Conservation (phyloP, 2,113 vertebrate species). For the Sula dactylatra region DNA sequence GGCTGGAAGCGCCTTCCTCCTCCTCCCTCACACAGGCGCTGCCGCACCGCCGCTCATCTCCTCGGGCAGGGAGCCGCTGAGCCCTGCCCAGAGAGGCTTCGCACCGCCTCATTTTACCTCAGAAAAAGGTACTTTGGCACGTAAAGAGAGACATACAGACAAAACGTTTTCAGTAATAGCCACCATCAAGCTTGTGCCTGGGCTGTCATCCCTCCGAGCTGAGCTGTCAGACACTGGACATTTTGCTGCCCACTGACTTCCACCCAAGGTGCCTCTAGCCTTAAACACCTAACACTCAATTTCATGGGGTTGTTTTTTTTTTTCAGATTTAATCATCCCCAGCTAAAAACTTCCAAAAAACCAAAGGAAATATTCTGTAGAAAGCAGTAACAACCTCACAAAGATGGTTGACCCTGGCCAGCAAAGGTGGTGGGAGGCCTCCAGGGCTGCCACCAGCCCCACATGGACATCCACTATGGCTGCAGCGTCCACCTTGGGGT, state of each 20-base stretch:
- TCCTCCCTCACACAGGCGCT: background rate
- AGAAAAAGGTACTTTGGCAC: background rate
- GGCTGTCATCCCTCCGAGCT: accelerated
- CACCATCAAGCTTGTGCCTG: background rate
- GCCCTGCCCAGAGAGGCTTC: accelerated
- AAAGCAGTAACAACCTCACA: background rate
- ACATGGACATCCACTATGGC: accelerated
- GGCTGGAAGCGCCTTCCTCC: accelerated
- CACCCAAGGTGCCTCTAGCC: background rate
- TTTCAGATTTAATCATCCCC: background rate
- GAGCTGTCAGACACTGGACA: accelerated
- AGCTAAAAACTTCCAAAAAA: background rate
- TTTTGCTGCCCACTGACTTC: background rate
- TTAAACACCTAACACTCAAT: background rate
- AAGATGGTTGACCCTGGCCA: accelerated
- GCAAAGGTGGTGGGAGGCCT: background rate
- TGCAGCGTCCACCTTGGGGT: accelerated
- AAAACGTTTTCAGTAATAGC: background rate
- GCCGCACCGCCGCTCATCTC: accelerated
- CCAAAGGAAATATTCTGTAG: background rate
- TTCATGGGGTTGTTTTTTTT: background rate
- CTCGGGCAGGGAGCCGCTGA: background rate
- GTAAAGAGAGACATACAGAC: accelerated
- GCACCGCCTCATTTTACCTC: accelerated
- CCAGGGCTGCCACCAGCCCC: background rate